Base-by-base conservation (phyloP, 37 sponge, comb jelly and placozoan species). In the Geodia barretti region DNA sequence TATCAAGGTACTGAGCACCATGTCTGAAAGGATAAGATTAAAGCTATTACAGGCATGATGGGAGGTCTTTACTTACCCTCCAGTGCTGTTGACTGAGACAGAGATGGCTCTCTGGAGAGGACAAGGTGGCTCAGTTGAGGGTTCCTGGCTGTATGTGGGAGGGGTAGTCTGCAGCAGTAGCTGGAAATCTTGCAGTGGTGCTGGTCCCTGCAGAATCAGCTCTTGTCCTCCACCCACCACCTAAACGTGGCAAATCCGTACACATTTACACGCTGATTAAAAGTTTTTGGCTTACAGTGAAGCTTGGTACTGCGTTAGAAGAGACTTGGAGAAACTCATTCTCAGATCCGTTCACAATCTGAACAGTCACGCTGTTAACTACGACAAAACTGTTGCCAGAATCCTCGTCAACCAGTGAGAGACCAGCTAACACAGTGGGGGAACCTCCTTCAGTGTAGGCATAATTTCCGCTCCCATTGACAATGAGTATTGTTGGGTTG, bases 401-500 rank as follows among this genome's bases (percentile, higher is more conserved):
- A 47, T 47, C 54, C 54, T 14, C 54, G 54, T 47, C 54, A 47
- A 17, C 54, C 54, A 47, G 14, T 47, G 14, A 14, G 14, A 47
- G 7, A 17, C 54, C 54, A 14, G 7, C 54, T 17, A 47, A 14
- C 14, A 14, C 14, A 14, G 54, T 47, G 54, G 54, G 54, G 54
- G 54, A 47, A 14, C 14, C 14, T 14, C 54, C 54, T 14, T 47
- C 54, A 47, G 54, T 47, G 54, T 47, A 47, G 7, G 11, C 14
- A 47, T 47, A 47, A 14, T 47, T 7, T 47, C 54, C 54, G 14
- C 11, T 47, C 14, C 54, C 35, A 32, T 74, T 40, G 28, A 4
- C 64, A 28, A 72, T 61, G 32, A 83, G 84, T 40, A 23, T 73
- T 1, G 89, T 76, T 23, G 74, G 84, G 62, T 85, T 73, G 70